phyloP scores from a whole-genome alignment of 2,888 invertebrate genomes.

The Scaptomyza reducta region DNA sequence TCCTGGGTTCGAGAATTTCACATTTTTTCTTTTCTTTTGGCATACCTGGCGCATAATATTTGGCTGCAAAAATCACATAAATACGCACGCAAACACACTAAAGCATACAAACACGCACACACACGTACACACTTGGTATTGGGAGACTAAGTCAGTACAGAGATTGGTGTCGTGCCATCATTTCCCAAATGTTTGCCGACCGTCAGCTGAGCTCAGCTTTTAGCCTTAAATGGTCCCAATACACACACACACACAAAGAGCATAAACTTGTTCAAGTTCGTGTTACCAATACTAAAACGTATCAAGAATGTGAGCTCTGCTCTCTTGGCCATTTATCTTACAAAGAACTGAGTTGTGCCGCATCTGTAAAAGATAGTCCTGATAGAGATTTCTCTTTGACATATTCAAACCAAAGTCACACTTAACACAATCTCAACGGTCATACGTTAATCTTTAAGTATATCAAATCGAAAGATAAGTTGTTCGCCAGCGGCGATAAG shows the following conservation, averaged over 20 bases:
- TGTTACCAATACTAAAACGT: constrained; percentile 14
- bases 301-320: neutral
- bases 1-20: constrained; percentile 16
- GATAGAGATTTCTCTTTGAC: neutral
- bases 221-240: constrained; percentile 47
- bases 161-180: constrained; percentile 58
- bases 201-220: constrained; percentile 65
- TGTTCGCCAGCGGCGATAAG: too few species aligned
- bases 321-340: neutral
- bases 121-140: neutral
- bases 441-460: too few species aligned
- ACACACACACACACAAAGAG: constrained; percentile 20
- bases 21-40: constrained; percentile 31
- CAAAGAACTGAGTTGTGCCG: neutral
- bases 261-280: constrained; percentile 29
- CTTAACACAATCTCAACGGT: too few species aligned
- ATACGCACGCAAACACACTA: constrained; percentile 37
- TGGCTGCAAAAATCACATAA: constrained; percentile 43
- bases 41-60: constrained; percentile 54
- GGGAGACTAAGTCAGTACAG: constrained; percentile 25
- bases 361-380: neutral
- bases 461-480: too few species aligned
- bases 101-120: constrained; percentile 17
- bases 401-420: neutral
- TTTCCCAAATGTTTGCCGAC: constrained; percentile 53